Base-by-base conservation (phyloP, 2,888 invertebrate species). In the Drosophila picticornis region DNA sequence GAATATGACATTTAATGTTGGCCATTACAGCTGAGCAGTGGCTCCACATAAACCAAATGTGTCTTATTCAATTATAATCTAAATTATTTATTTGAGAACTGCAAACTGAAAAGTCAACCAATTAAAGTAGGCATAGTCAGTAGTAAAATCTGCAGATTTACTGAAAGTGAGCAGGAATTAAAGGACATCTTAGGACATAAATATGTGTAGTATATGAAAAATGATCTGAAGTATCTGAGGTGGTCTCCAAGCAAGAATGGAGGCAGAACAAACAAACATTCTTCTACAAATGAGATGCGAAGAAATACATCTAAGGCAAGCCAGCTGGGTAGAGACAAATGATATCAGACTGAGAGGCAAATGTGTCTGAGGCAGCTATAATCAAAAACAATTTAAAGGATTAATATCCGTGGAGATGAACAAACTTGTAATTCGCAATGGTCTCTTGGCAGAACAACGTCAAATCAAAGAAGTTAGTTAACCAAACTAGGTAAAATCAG, bases 1-100 rank as follows among this genome's bases (percentile, higher is more conserved):
- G 16, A 10, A 32, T 63, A 50, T 40, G n/a, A 50, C 62, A 64
- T 31, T 32, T 64, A 16, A 64, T 64, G 2, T 4, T 16, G 13
- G 11, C 1, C 11, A 43, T 13, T 43, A 0, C 43, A 22, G 22
- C 22, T 46, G 4, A 13, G 22, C 22, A 11, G 22, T 13, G 43
- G 13, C 43, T 13, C 6, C 22, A 6, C 6, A 22, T 22, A 3
- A 22, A 22, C 11, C 22, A 22, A 11, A 22, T 22, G 43, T 1
- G 3, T 13, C 46, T 22, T 4, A 2, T 7, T 2, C 13, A 22
- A 46, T 46, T 46, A 46, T 46, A 0, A 16, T 9, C 2, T 7
- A 22, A 46, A 9, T 4, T 0, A 46, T 46, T 16, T 16, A 16
- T 25, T 4, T 16, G 2, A 16, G 2, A 7, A 13, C 2, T 7